Conservation (phyloP, 1,140 invertebrate genomes). For the Tribolium castaneum region DNA sequence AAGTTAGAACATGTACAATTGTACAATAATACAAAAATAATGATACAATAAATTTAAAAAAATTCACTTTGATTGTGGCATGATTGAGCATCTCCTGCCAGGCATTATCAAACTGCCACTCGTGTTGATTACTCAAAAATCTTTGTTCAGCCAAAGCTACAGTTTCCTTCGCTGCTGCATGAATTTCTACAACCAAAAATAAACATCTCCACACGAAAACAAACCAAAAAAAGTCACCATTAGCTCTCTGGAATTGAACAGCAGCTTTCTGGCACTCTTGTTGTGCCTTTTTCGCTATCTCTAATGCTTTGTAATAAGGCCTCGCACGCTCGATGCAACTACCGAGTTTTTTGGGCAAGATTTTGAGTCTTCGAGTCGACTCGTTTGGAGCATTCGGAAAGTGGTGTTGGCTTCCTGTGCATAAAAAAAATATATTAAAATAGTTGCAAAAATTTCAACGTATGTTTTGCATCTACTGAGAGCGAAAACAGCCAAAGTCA, state of each 20-base stretch:
- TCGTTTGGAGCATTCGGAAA: slow-evolving; percentile 85
- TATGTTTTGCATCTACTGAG: too few species aligned
- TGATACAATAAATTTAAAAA: too few species aligned
- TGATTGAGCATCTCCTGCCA: slow-evolving; percentile 99
- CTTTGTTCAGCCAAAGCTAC: slow-evolving; percentile 91
- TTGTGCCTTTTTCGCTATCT: slow-evolving; percentile 77
- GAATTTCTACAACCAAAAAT: slow-evolving; percentile 72
- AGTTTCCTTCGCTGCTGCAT: slow-evolving; percentile 95
- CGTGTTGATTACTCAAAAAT: slow-evolving; percentile 82
- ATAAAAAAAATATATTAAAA: background rate
- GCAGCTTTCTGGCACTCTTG: slow-evolving; percentile 90
- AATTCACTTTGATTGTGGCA: slow-evolving; percentile 92
- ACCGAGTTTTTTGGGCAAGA: slow-evolving; percentile 85
- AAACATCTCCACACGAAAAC: background rate
- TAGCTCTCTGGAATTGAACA: slow-evolving; percentile 91
- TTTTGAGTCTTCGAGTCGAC: slow-evolving; percentile 85
- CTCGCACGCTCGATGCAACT: slow-evolving; percentile 89
- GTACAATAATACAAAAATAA: too few species aligned
- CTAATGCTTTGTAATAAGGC: slow-evolving; percentile 89
- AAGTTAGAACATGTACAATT: too few species aligned
- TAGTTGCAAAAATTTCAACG: too few species aligned
- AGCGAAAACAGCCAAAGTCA: too few species aligned
- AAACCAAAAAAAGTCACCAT: slow-evolving; percentile 71
- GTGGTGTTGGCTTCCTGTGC: slow-evolving; percentile 84
- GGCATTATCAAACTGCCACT: slow-evolving; percentile 89